Percentiles rank a stretch among this genome's conserved stretches.
Conservation (phyloP, 1,140 invertebrate genomes). For the Rhopalosiphum padi region DNA sequence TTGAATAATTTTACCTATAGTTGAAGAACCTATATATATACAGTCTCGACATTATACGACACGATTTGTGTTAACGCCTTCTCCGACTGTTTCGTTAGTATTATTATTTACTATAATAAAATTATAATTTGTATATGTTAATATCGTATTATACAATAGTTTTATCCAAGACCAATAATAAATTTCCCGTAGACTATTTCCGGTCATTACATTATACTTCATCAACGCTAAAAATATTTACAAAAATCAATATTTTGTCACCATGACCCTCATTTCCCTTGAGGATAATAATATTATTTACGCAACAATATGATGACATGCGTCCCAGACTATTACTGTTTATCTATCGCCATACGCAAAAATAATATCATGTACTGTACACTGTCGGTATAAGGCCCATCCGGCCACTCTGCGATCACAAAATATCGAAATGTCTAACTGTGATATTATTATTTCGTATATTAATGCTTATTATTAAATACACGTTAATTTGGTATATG, state of each 20-base stretch:
- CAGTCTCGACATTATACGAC: neutral
- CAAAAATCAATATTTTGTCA: neutral
- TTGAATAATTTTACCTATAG: neutral
- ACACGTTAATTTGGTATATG: too few relatives aligned
- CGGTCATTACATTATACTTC: neutral
- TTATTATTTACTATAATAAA: neutral
- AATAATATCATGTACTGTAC: neutral
- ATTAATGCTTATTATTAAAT: neutral
- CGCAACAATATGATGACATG: neutral
- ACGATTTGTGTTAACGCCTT: neutral
- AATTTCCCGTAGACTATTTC: neutral
- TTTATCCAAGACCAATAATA: neutral
- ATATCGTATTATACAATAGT: neutral
- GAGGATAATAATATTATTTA: neutral
- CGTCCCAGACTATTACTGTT: neutral
- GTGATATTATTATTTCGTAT: too few relatives aligned
- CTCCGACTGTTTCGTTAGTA: neutral
- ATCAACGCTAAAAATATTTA: neutral
- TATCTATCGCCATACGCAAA: neutral
- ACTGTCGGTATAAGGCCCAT: neutral
- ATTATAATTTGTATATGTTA: too few relatives aligned
- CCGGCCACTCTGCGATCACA: too few relatives aligned
- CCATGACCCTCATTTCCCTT: too few relatives aligned
- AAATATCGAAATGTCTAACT: too few relatives aligned
- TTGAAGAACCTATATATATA: neutral